Percentiles rank a stretch among this genome's conserved stretches.
These are phyloP conservation scores for Penaeus japonicus DNA, from an alignment of 1,140 invertebrate genomes.

Conservation along the genomic window DNA sequence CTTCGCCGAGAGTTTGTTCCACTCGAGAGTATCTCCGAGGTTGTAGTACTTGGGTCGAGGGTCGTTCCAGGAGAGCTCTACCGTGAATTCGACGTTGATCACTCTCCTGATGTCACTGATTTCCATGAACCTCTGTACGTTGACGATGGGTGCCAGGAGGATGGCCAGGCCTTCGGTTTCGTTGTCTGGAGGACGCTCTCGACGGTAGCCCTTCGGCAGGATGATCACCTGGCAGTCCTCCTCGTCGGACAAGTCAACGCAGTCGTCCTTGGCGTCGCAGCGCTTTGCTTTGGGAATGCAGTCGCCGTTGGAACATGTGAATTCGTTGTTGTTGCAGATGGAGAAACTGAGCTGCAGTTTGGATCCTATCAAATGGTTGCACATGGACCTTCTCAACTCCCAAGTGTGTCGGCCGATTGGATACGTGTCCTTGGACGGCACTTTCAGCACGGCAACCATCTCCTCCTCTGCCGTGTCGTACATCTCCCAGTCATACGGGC, in stretches of 20 bases:
- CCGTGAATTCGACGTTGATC: constrained; percentile 49
- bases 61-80: constrained; percentile 45
- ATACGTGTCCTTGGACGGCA: constrained; percentile 41
- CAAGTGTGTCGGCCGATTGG: constrained; percentile 40
- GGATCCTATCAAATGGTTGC: constrained; percentile 36
- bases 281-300: constrained; percentile 45
- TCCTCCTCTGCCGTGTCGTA: constrained; percentile 33
- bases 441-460: constrained; percentile 25
- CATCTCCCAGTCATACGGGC: constrained; percentile 43
- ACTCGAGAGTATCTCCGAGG: constrained; percentile 44
- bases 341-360: constrained; percentile 45
- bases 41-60: constrained; percentile 44
- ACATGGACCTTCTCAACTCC: constrained; percentile 36
- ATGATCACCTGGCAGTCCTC: constrained; percentile 43
- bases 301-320: constrained; percentile 56
- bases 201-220: constrained; percentile 42
- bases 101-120: constrained; percentile 42
- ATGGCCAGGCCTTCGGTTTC: constrained; percentile 22
- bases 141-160: constrained; percentile 19
- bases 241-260: constrained; percentile 56
- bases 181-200: constrained; percentile 45
- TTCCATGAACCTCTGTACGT: constrained; percentile 45
- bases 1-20: constrained; percentile 31
- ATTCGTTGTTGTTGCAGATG: constrained; percentile 48
- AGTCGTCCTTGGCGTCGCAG: constrained; percentile 54